phyloP scores from a whole-genome alignment of 1,140 invertebrate genomes.

The Drosophila carrolli region DNA sequence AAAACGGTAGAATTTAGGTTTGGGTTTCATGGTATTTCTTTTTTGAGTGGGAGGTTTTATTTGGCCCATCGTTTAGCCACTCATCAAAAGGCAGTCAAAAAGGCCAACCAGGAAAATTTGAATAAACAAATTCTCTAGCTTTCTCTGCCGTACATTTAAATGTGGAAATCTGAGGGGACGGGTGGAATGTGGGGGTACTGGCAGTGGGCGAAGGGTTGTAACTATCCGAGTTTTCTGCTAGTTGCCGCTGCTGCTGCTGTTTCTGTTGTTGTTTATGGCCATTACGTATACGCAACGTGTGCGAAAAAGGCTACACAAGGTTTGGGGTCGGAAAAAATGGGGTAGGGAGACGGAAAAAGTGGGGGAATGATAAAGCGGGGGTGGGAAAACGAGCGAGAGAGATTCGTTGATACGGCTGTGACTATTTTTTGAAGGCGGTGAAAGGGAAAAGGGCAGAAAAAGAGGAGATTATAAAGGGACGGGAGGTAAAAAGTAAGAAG shows the following conservation, averaged over 20 bases:
- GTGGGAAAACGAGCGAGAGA: slow-evolving; percentile 23
- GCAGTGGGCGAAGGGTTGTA: slow-evolving; percentile 34
- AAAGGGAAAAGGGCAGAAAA: neutral
- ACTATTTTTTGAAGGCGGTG: slow-evolving; percentile 33
- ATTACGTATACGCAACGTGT: slow-evolving; percentile 81
- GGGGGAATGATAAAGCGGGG: slow-evolving; percentile 3
- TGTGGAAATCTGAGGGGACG: neutral
- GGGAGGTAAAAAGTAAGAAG: neutral
- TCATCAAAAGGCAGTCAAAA: slow-evolving; percentile 76
- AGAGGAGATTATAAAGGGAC: slow-evolving; percentile 7
- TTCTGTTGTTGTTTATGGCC: slow-evolving; percentile 65
- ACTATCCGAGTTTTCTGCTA: slow-evolving; percentile 32
- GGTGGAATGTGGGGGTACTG: neutral
- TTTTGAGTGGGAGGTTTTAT: neutral
- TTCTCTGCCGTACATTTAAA: slow-evolving; percentile 11
- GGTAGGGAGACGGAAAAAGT: slow-evolving; percentile 3
- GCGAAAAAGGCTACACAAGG: slow-evolving; percentile 70
- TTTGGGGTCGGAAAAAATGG: slow-evolving; percentile 18
- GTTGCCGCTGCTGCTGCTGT: slow-evolving; percentile 18
- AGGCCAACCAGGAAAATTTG: slow-evolving; percentile 60
- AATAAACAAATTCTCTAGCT: slow-evolving; percentile 69
- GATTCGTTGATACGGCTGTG: slow-evolving; percentile 43
- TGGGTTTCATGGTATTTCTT: neutral
- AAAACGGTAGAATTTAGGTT: neutral
- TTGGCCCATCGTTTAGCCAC: slow-evolving; percentile 59